Conservation (phyloP, 2,888 invertebrate species). For the Hylaea fasciaria region DNA sequence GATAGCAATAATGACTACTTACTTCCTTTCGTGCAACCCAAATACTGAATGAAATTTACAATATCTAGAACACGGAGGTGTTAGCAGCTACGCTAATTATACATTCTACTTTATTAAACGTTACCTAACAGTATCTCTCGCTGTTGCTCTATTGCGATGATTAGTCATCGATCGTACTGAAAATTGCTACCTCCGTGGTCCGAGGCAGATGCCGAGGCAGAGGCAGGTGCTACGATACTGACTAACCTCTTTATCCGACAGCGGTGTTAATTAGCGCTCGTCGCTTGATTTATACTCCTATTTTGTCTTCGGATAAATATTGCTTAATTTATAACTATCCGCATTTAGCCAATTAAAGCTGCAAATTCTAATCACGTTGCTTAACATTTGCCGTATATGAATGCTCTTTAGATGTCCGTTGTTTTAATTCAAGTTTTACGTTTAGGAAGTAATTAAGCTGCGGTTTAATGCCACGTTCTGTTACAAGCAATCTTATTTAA, state of each 20-base stretch:
- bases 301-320: slow-evolving; percentile 62
- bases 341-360: slow-evolving; percentile 50
- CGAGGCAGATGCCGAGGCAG: slow-evolving; percentile 32
- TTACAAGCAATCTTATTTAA: neutral
- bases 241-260: slow-evolving; percentile 46
- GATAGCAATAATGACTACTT: slow-evolving; percentile 15
- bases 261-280: slow-evolving; percentile 71
- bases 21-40: neutral
- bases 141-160: slow-evolving; percentile 30
- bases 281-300: slow-evolving; percentile 70
- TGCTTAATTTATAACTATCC: slow-evolving; percentile 57
- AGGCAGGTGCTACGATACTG: slow-evolving; percentile 67
- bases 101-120: slow-evolving; percentile 18
- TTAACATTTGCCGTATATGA: neutral
- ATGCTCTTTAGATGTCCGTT: neutral
- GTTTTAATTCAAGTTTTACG: neutral
- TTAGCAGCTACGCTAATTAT: slow-evolving; percentile 16
- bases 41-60: slow-evolving; percentile 11
- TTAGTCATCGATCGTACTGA: slow-evolving; percentile 44
- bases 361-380: slow-evolving; percentile 33
- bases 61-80: slow-evolving; percentile 7
- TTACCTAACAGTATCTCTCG: slow-evolving; percentile 11
- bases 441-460: slow-evolving; percentile 1
- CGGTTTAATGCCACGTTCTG: neutral
- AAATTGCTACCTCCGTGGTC: slow-evolving; percentile 51